Evolutionary conservation across 2,113 vertebrate species (phyloP), one percentile per base, ranked within the genome.

Genomic region (Poeciliopsis prolifica): DNA sequence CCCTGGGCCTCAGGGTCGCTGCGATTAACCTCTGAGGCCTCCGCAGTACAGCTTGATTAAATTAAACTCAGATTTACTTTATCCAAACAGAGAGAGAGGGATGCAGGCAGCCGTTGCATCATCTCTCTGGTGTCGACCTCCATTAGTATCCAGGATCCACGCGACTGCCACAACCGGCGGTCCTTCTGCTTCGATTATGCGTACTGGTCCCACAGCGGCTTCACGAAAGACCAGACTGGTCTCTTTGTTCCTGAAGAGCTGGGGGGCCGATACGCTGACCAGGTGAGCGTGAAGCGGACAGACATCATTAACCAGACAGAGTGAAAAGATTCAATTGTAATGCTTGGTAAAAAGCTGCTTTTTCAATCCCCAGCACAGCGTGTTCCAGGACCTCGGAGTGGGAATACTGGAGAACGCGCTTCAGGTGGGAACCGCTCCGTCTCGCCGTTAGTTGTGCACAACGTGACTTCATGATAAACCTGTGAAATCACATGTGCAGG

Each of bases 151-250:
- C 86, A 87, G 68, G 93, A 96, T 76, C 95, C 94, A 0, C 92
- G 90, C 61, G 93, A 94, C 44, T 79, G 80, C 66, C 92, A 91
- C 30, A 91, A 80, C 31, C 74, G 78, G 6, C 95, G 95, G 22
- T 92, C 77, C 0, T 96, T 97, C 65, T 94, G 87, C 65, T 96
- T 96, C 60, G 93, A 95, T 88, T 89, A 92, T 54, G 93, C 94
- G 1, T 95, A 89, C 75, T 96, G 94, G 95, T 95, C 95, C 74
- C 94, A 93, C 67, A 89, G 70, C n/a, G 90, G 94, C 71, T 96
- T 96, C 86, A 70, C 87, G 0, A 92, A 85, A 61, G 89, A 94
- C 69, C 72, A 86, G 73, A 87, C 91, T 0, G 92, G 94, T 51
- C 84, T 92, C 10, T 92, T 94, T 2, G 64, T 94, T 61, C 85